Evolutionary conservation across 2,888 invertebrate genomes (phyloP).

Genomic region (Ditula angustiorana): DNA sequence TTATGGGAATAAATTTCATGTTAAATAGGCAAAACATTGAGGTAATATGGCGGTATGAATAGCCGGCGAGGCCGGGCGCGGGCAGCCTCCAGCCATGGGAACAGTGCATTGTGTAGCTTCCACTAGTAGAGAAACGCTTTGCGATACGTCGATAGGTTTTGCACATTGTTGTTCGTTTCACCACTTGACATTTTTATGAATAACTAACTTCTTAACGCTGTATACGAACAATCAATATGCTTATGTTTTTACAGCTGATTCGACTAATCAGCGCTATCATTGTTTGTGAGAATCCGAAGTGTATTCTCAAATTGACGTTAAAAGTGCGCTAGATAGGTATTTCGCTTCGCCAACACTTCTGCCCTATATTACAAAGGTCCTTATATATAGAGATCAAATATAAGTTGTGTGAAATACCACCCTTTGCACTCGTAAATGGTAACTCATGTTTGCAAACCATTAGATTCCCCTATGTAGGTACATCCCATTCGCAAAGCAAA

Average conservation of each 20-base stretch:
- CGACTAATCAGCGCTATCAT: background rate
- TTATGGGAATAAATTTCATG: constrained; percentile 36
- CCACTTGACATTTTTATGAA: constrained; percentile 55
- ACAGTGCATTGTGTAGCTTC: constrained; percentile 58
- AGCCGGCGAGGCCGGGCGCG: constrained; percentile 53
- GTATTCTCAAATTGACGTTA: background rate
- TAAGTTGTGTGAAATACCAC: too few species aligned
- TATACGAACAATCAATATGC: constrained; percentile 37
- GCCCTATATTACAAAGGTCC: too few species aligned
- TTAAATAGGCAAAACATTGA: constrained; percentile 37
- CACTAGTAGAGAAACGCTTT: constrained; percentile 55
- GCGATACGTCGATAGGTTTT: constrained; percentile 67
- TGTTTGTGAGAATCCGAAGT: background rate
- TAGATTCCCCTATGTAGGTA: too few species aligned
- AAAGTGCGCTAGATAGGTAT: background rate
- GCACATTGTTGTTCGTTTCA: constrained; percentile 64
- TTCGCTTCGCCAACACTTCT: too few species aligned
- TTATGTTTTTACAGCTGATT: background rate
- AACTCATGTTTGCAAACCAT: too few species aligned
- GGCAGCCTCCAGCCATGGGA: constrained; percentile 63
- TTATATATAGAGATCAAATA: background rate
- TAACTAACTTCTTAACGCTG: constrained; percentile 48
- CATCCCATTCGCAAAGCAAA: too few species aligned
- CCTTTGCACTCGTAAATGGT: too few species aligned
- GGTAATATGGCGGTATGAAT: constrained; percentile 48